Evolutionary conservation across 2,113 vertebrate species (phyloP).

Genomic region (Mus spicilegus): DNA sequence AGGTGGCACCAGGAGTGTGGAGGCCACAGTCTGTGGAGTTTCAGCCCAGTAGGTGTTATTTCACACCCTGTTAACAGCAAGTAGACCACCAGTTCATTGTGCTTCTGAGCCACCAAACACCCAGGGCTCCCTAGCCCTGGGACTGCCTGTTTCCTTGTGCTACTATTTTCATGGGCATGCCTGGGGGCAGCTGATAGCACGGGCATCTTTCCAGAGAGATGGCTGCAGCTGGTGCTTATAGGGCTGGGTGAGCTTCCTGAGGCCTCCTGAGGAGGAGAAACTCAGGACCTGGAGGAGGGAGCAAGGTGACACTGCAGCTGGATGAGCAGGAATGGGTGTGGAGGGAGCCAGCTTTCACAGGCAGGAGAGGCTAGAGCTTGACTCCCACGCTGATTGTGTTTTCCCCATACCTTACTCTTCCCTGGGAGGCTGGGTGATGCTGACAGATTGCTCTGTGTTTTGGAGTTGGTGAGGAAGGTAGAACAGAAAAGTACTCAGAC

Average conservation of each 20-base stretch:
- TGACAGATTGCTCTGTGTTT: neutral
- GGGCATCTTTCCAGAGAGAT: conserved; percentile 52
- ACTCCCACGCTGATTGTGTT: neutral
- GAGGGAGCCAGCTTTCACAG: neutral
- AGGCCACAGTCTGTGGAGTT: neutral
- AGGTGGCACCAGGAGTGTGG: neutral
- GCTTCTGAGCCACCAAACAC: neutral
- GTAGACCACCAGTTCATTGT: accelerated
- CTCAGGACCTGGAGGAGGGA: neutral
- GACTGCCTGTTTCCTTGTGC: neutral
- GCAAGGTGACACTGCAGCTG: neutral
- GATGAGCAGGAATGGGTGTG: conserved; percentile 47
- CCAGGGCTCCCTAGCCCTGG: neutral
- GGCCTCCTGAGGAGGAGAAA: neutral
- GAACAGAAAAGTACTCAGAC: neutral
- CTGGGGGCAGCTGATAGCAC: neutral
- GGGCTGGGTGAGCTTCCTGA: conserved; percentile 2
- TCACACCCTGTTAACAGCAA: neutral
- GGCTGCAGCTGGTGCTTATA: neutral
- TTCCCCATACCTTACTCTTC: neutral
- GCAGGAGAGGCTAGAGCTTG: neutral
- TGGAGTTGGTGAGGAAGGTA: neutral
- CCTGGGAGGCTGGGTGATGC: neutral
- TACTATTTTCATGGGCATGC: neutral
- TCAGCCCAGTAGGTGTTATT: neutral